Evolutionary conservation across 1,140 invertebrate genomes (phyloP), one percentile per base, ranked within the genome.

Genomic region (Dendroctonus ponderosae): DNA sequence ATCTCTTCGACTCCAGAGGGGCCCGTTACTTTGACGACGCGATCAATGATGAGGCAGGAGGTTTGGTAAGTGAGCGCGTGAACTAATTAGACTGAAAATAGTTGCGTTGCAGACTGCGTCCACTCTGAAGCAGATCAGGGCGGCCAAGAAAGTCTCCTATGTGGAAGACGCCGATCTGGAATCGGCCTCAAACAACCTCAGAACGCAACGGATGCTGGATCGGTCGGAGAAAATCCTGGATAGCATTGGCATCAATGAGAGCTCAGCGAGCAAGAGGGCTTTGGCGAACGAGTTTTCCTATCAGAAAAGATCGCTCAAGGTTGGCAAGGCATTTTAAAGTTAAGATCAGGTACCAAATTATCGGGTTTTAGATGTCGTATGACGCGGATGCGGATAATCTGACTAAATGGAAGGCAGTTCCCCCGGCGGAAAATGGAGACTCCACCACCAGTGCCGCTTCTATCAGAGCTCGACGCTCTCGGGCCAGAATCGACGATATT

Each of bases 171-270:
- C 83, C 43, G 84, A 85, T 68, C 80, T 85, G 69, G 83, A 85
- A 51, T 80, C 78, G 62, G 82, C 79, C 37, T 81, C 84, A 1
- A 75, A 81, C 51, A 84, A 79, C 60, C 73, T 85, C 26, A 82
- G 83, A 66, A 82, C 80, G 50, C 79, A 82, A 48, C 79, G 84
- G 70, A 77, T 83, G 38, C 79, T 84, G 59, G 76, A 78, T 46
- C 67, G 78, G 63, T 80, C 84, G 4, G 85, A 86, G 57, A 85
- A 86, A 74, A 80, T 86, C 37, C 76, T 86, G 39, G 83, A 86
- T 69, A 81, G 77, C 60, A 83, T 84, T 3, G 85, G 85, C 5
- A 69, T 81, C 15, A 77, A 78, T 54, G 82, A 82, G 9, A 78
- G 80, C 6, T 68, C 70, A 0, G 57, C 65, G 12, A 70, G 73